A percentile compares a stretch with the other conserved stretches of the same genome.
phyloP scores from a whole-genome alignment of 2,113 vertebrate species.

The Climacteris rufus region DNA sequence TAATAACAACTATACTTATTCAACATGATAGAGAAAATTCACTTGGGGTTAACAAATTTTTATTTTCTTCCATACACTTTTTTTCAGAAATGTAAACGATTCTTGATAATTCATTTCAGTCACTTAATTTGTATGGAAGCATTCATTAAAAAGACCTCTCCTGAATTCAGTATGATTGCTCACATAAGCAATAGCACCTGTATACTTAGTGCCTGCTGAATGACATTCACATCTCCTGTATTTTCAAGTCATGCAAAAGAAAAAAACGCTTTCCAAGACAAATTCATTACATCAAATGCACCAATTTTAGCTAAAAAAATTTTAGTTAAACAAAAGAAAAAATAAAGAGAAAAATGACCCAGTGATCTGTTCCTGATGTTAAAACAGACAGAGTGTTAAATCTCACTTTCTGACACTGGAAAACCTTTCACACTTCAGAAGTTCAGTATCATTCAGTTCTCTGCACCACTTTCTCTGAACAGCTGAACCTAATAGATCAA shows the following conservation, averaged over 20 bases:
- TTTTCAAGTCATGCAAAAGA: background rate
- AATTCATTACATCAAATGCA: background rate
- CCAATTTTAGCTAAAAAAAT: background rate
- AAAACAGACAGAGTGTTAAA: background rate
- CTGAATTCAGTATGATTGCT: background rate
- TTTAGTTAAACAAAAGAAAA: background rate
- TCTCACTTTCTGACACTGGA: background rate
- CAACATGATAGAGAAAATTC: background rate
- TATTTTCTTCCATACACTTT: background rate
- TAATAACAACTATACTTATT: background rate
- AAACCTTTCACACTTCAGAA: conserved; percentile 11
- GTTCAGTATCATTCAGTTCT: background rate
- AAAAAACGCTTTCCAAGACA: background rate
- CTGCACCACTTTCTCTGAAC: background rate
- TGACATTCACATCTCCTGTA: background rate
- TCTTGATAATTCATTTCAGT: background rate
- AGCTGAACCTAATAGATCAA: conserved; percentile 20
- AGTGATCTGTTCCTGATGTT: background rate
- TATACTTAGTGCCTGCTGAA: background rate
- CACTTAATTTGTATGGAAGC: background rate
- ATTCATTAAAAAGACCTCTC: background rate
- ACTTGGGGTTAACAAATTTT: background rate
- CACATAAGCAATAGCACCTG: background rate
- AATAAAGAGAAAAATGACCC: background rate
- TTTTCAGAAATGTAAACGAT: background rate